Evolutionary conservation across 1,140 invertebrate genomes (phyloP).

Genomic region (Drosophila kohkoa): DNA sequence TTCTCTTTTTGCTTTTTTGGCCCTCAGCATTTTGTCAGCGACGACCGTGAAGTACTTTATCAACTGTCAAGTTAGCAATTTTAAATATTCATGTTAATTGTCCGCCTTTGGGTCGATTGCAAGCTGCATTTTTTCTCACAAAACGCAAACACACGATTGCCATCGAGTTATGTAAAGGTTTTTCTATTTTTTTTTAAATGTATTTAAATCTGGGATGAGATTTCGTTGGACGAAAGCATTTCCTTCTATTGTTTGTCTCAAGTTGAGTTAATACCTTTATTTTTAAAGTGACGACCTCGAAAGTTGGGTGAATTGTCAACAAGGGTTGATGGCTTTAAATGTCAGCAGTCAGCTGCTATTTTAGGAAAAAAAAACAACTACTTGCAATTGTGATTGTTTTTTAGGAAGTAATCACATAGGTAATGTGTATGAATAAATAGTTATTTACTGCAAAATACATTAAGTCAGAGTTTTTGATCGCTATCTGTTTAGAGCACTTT

Average conservation of each 20-base stretch:
- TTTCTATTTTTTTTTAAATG: not conserved
- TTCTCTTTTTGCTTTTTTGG: not conserved
- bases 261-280: constrained; percentile 2
- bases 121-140: constrained; percentile 71
- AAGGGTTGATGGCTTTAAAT: not conserved
- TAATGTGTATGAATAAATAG: not conserved
- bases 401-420: not conserved
- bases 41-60: constrained; percentile 30
- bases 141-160: constrained; percentile 4
- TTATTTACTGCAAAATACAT: no score
- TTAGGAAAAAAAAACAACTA: not conserved
- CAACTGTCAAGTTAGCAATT: constrained; percentile 60
- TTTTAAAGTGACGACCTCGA: constrained; percentile 6
- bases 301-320: constrained; percentile 2
- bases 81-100: constrained; percentile 76
- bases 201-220: not conserved
- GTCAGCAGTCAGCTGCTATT: constrained; percentile 1
- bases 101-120: constrained; percentile 56
- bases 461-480: no score
- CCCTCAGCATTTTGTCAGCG: constrained; percentile 20
- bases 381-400: not conserved
- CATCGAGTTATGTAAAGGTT: not conserved
- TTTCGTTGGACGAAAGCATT: not conserved
- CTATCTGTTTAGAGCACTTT: not conserved
- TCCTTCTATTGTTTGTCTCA: not conserved